Percentiles rank a stretch among this genome's conserved stretches.
Evolutionary conservation across 2,797 vertebrate genomes (phyloP).

Genomic region (Rhodeus uyekii): DNA sequence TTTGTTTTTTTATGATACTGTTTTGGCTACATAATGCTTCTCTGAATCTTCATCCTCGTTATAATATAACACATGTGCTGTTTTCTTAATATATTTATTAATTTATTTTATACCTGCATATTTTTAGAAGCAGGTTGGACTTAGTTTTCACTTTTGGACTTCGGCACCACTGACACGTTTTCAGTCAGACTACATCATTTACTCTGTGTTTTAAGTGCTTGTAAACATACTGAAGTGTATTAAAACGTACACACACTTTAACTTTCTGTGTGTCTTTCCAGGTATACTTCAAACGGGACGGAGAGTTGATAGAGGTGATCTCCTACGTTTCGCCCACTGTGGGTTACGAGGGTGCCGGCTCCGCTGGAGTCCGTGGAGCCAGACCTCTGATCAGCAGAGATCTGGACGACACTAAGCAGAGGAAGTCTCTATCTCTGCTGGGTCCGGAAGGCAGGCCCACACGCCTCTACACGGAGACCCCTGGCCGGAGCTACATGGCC

Average conservation of each 20-base stretch:
- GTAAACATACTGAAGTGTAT: not conserved
- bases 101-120: not conserved
- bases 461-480: slow-evolving; percentile 77
- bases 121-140: not conserved
- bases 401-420: slow-evolving; percentile 93
- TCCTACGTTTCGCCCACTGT: slow-evolving; percentile 80
- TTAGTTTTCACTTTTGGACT: no score
- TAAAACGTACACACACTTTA: not conserved
- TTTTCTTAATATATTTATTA: not conserved
- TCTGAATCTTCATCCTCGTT: not conserved
- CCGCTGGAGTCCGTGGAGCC: slow-evolving; percentile 77
- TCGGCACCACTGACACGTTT: no score
- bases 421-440: slow-evolving; percentile 85
- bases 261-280: slow-evolving; percentile 55
- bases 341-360: slow-evolving; percentile 68
- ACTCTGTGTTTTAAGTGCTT: not conserved
- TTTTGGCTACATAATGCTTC: not conserved
- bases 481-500: slow-evolving; percentile 70
- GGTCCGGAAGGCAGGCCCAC: slow-evolving; percentile 75
- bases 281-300: slow-evolving; percentile 96
- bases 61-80: not conserved
- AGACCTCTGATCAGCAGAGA: slow-evolving; percentile 88
- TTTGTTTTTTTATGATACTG: no score
- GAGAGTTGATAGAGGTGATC: slow-evolving; percentile 90
- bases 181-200: not conserved